phyloP scores from a whole-genome alignment of 1,140 invertebrate genomes.

The Cyphomyrmex costatus region DNA sequence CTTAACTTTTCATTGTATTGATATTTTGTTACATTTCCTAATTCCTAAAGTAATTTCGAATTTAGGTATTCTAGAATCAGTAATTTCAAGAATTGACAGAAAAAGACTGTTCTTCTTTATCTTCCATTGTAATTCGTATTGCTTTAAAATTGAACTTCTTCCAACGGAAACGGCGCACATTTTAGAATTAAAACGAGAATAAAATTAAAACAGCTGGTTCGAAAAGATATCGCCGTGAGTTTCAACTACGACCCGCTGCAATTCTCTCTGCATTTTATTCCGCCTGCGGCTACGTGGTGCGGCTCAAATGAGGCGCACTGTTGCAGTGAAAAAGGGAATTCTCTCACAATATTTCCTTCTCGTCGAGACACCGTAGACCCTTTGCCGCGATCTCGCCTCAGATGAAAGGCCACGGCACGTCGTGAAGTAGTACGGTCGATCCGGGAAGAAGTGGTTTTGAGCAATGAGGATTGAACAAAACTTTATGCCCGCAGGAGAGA shows the following conservation, averaged over 20 bases:
- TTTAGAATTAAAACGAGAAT: slow-evolving; percentile 39
- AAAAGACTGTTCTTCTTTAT: not conserved
- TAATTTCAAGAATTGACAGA: not conserved
- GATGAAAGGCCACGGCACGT: slow-evolving; percentile 59
- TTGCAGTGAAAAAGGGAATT: slow-evolving; percentile 29
- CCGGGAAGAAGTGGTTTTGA: slow-evolving; percentile 44
- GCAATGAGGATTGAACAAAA: slow-evolving; percentile 29
- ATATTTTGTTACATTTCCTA: not conserved
- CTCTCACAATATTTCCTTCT: slow-evolving; percentile 57
- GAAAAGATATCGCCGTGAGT: slow-evolving; percentile 17
- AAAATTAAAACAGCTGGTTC: slow-evolving; percentile 39
- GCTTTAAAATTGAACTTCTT: slow-evolving; percentile 2
- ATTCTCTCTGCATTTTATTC: slow-evolving; percentile 35
- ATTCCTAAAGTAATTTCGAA: too few species aligned
- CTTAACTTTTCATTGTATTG: not conserved
- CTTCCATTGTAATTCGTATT: slow-evolving; percentile 15
- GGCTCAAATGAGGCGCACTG: slow-evolving; percentile 40
- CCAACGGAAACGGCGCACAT: not conserved
- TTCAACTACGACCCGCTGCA: slow-evolving; percentile 13
- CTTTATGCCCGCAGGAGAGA: slow-evolving; percentile 31
- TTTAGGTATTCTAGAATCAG: too few species aligned
- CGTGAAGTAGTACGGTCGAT: slow-evolving; percentile 20
- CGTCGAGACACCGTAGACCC: slow-evolving; percentile 30
- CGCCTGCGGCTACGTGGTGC: slow-evolving; percentile 1
- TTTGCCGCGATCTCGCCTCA: slow-evolving; percentile 37